phyloP scores from a whole-genome alignment of 1,140 invertebrate genomes.

The Rhyacophila brunnea region DNA sequence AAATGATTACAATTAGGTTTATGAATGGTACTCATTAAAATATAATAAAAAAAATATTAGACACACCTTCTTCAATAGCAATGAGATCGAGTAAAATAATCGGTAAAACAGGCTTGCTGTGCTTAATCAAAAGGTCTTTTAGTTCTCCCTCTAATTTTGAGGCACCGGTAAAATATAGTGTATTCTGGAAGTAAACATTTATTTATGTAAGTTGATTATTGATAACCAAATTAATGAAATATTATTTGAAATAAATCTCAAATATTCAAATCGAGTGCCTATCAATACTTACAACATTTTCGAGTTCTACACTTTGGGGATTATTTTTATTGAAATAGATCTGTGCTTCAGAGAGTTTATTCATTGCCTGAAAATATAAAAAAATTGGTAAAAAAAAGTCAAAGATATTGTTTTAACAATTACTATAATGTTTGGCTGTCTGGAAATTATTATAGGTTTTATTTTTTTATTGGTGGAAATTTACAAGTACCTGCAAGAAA shows the following conservation, averaged over 20 bases:
- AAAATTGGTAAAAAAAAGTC: not conserved
- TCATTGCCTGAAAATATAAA: conserved; percentile 72
- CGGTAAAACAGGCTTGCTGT: conserved; percentile 84
- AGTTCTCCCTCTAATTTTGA: conserved; percentile 83
- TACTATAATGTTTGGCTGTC: not conserved
- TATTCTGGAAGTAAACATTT: conserved; percentile 55
- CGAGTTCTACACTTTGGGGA: conserved; percentile 88
- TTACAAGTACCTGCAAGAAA: conserved; percentile 51
- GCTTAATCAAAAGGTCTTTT: conserved; percentile 78
- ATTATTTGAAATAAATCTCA: too few relatives aligned
- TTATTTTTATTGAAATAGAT: conserved; percentile 93
- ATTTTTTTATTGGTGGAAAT: too few relatives aligned
- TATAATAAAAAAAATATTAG: not conserved
- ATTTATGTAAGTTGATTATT: too few relatives aligned
- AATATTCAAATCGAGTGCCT: too few relatives aligned
- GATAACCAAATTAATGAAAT: too few relatives aligned
- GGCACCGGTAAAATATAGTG: conserved; percentile 71
- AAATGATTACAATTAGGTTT: too few relatives aligned
- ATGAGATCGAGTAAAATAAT: conserved; percentile 84
- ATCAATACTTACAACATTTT: conserved; percentile 70
- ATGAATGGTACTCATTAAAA: too few relatives aligned
- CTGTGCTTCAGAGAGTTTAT: conserved; percentile 81
- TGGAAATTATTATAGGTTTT: too few relatives aligned
- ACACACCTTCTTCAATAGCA: conserved; percentile 76
- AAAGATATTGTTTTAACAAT: not conserved